A percentile compares a stretch with the other conserved stretches of the same genome.
Conservation (phyloP, 2,888 invertebrate genomes). For the Amphiduros pacificus region DNA sequence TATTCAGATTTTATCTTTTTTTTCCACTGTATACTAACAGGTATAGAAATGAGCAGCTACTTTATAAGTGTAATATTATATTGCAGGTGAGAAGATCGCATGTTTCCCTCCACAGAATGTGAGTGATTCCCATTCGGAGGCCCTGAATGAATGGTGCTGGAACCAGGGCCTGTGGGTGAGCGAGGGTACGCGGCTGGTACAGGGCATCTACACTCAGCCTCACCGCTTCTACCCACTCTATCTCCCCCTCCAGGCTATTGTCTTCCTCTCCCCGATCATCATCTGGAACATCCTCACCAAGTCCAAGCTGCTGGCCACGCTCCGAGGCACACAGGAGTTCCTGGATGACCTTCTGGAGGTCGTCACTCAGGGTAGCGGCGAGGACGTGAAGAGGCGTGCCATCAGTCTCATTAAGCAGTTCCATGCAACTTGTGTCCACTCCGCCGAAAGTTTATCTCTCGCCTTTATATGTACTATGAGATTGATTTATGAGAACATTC, state of each 20-base stretch:
- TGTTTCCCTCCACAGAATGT: conserved; percentile 25
- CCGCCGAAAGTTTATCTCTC: conserved; percentile 1
- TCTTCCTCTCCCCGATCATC: conserved; percentile 19
- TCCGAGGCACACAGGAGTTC: conserved; percentile 19
- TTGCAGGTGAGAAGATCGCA: conserved; percentile 23
- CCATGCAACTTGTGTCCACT: conserved; percentile 15
- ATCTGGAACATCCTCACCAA: conserved; percentile 25
- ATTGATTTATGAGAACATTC: not conserved
- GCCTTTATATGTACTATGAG: not conserved
- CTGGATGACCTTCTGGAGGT: conserved; percentile 13
- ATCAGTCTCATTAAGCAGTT: conserved; percentile 17
- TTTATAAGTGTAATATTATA: not conserved
- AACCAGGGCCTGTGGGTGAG: conserved; percentile 18
- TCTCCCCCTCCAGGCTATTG: conserved; percentile 20
- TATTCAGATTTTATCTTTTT: not conserved
- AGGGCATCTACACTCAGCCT: conserved; percentile 20
- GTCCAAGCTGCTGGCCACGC: conserved; percentile 16
- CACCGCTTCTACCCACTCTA: conserved; percentile 24
- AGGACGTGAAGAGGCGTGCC: not conserved
- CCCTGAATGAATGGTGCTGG: conserved; percentile 24
- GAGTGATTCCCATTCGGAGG: conserved; percentile 12
- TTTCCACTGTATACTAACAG: not conserved
- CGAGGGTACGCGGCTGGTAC: conserved; percentile 2
- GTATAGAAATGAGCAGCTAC: not conserved
- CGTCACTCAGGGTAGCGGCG: conserved; percentile 2